phyloP scores from a whole-genome alignment of 2,888 invertebrate species.

The Drosophila macrospina region DNA sequence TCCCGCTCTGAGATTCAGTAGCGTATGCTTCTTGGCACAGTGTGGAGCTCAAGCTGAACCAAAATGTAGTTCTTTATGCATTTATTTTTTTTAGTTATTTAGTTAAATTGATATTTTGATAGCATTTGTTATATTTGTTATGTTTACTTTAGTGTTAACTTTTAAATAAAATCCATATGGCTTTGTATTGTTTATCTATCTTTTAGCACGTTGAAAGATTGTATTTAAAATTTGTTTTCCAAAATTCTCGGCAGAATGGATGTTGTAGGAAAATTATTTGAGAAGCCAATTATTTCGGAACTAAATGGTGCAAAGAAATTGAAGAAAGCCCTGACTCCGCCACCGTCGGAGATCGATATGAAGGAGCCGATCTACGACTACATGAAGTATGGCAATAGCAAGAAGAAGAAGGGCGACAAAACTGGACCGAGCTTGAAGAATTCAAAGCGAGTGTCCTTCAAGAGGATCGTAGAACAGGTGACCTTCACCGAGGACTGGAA shows the following conservation, averaged over 20 bases:
- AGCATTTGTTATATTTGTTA: no score
- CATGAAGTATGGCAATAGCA: constrained; percentile 60
- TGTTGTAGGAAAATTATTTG: constrained; percentile 1
- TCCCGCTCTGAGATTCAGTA: no score
- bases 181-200: neutral
- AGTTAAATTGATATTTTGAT: no score
- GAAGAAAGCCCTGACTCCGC: neutral
- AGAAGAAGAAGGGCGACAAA: constrained; percentile 43
- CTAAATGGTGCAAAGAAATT: constrained; percentile 14
- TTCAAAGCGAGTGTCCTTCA: constrained; percentile 53
- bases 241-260: constrained; percentile 38
- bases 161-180: neutral
- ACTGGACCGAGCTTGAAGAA: neutral
- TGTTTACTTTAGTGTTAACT: neutral
- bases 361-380: constrained; percentile 58
- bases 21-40: no score
- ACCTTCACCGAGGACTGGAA: constrained; percentile 63
- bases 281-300: constrained; percentile 3
- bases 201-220: neutral
- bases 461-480: constrained; percentile 55
- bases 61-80: no score
- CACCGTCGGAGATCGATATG: constrained; percentile 1
- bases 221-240: constrained; percentile 5
- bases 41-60: no score
- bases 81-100: no score